Base-by-base conservation (phyloP, 2,797 vertebrate species). In the Telmatherina bonti region DNA sequence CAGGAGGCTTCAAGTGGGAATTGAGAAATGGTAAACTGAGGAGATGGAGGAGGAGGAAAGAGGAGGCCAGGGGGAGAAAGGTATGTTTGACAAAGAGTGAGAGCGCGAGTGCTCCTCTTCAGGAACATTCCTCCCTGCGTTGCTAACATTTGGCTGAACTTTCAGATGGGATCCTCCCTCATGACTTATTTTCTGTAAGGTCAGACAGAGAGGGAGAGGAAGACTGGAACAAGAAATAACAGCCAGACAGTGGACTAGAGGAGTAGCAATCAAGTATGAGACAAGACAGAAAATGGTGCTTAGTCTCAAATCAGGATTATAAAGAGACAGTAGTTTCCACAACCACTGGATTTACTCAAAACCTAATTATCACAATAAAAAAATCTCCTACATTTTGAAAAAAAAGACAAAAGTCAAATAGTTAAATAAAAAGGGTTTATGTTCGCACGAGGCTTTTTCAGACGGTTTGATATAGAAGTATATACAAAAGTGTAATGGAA, bases 111-210 rank as follows among this genome's bases (percentile, higher is more conserved):
- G 93, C 93, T 93, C 93, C 94, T 94, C 94, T 94, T 93, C 92
- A 93, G 95, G 93, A 96, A 94, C 94, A 93, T 96, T 94, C 93
- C 78, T 88, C 92, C 94, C 94, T 86, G 91, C 92, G 89, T 93
- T 96, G 95, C 97, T 99, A 98, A 97, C 97, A 98, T 97, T 99
- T 99, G 97, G 97, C 97, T 98, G 97, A 98, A 98, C 97, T 97
- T 98, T 97, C 93, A 91, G 94, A 96, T 94, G 94, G 93, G 94
- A 96, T 95, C 95, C 96, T 97, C 96, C 95, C 96, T 95, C 92
- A 94, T 97, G 97, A 96, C 95, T 95, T 90, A 94, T 91, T 84
- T 81, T 93, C 93, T 93, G 78, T 72, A 68, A 78, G 81, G 95
- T 94, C 95, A 86, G 81, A 85, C 45, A 65, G 91, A 94, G 91